A percentile compares a stretch with the other conserved stretches of the same genome.
Conservation (phyloP, 2,113 vertebrate genomes). For the Lota lota region DNA sequence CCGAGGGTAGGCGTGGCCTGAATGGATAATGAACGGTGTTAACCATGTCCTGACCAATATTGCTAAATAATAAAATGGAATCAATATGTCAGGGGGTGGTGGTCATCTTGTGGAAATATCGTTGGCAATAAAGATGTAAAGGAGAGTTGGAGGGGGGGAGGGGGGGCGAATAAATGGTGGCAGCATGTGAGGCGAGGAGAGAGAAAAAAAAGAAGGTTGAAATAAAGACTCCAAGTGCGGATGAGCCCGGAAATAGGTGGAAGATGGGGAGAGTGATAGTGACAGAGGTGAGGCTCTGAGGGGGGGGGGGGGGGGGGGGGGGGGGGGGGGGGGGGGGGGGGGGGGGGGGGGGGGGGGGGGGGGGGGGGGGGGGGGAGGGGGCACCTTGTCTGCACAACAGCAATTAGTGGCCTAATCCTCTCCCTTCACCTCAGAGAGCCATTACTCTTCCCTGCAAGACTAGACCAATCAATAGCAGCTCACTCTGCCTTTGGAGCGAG, state of each 20-base stretch:
- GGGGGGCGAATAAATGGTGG: neutral
- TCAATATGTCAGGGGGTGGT: conserved; percentile 34
- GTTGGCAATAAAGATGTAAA: conserved; percentile 25
- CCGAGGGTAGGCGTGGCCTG: conserved; percentile 18
- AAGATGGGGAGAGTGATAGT: conserved; percentile 14
- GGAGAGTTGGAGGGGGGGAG: neutral
- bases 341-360: conserved; percentile 41
- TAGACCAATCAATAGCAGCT: conserved; percentile 83
- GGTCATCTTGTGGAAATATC: neutral
- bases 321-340: conserved; percentile 67
- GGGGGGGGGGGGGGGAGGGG: conserved; percentile 59
- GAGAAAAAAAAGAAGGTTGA: conserved; percentile 46
- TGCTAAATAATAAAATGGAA: conserved; percentile 43
- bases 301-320: conserved; percentile 52
- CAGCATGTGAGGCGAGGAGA: neutral
- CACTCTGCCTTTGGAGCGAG: conserved; percentile 73
- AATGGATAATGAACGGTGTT: conserved; percentile 39
- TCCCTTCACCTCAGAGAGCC: conserved; percentile 71
- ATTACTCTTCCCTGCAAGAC: conserved; percentile 77
- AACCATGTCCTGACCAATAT: conserved; percentile 43
- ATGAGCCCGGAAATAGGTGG: too few relatives aligned
- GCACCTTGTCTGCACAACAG: conserved; percentile 81
- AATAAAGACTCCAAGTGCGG: too few relatives aligned
- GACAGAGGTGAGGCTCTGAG: conserved; percentile 24
- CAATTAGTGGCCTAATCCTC: conserved; percentile 86